Evolutionary conservation across 2,888 invertebrate genomes (phyloP).

Genomic region (Pheosia tremula): DNA sequence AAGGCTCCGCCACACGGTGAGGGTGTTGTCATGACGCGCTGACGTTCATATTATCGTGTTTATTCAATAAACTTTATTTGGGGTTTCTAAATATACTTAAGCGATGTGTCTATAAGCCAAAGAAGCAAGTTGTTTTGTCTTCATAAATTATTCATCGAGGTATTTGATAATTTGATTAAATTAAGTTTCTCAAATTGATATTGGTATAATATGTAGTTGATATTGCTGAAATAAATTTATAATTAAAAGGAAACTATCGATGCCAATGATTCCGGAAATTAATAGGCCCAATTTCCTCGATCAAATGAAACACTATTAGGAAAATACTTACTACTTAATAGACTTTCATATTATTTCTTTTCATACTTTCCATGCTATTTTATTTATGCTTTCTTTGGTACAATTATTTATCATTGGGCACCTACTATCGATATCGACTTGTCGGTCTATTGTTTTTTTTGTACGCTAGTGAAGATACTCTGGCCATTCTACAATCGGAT

Average conservation of each 20-base stretch:
- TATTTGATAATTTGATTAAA: background rate
- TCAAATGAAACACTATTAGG: slow-evolving; percentile 32
- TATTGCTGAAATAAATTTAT: slow-evolving; percentile 36
- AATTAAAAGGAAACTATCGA: slow-evolving; percentile 44
- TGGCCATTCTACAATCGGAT: no score
- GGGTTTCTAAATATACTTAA: background rate
- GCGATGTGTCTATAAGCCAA: no score
- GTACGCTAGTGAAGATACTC: no score
- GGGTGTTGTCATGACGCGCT: background rate
- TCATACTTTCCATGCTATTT: background rate
- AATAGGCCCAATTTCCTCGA: slow-evolving; percentile 43
- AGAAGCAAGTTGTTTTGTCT: no score
- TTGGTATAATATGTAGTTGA: no score
- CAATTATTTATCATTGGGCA: no score
- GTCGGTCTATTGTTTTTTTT: no score
- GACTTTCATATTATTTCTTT: background rate
- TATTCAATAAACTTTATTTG: background rate
- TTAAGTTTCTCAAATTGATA: no score
- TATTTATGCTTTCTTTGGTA: no score
- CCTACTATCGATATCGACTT: no score
- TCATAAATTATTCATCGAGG: background rate
- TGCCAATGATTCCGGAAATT: slow-evolving; percentile 36
- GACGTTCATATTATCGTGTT: background rate
- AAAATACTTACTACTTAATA: slow-evolving; percentile 17
- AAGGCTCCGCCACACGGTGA: background rate